Base-by-base conservation (phyloP, 2,888 invertebrate species). In the Sisyra nigra region DNA sequence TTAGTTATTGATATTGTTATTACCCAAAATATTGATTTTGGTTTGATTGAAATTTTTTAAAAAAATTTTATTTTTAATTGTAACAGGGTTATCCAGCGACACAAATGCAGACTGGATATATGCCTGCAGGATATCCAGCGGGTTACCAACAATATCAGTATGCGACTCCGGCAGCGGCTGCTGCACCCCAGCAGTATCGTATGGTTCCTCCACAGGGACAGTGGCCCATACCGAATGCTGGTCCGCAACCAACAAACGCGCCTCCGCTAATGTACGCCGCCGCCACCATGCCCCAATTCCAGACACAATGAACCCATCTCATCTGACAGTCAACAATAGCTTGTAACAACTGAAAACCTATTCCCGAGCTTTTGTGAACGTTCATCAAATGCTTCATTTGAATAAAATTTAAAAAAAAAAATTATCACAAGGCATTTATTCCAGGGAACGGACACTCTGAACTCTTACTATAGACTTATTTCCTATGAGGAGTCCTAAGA, bases 201-300 rank as follows among this genome's bases (percentile, higher is more conserved):
- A 57, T 64, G 50, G 57, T 63, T 57, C 63, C 62, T 4, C 62
- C 61, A 46, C 63, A 62, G 47, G 61, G 60, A 42, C 62, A 62
- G 45, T 62, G 60, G 60, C 48, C 57, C 15, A 58, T 56, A 42
- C 60, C 59, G 41, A 46, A 46, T 31, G 44, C 48, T 13, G 47
- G 44, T 10, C 54, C 54, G 11, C 58, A 58, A 40, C 74, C 59
- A 57, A 62, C 56, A 53, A 65, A 60, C 67, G 74, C 62, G 71
- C 57, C 71, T 49, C 62, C 72, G 55, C 68, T 75, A 50, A 75
- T 80, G 77, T 80, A 80, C 56, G 67, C 69, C 58, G 71, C 79
- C 61, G 67, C 69, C 58, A 71, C 79, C 61, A 80, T 85, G 71
- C 81, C 80, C 59, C 81, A 86, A 69, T 87, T 85, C 68, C 85